Evolutionary conservation across 2,113 vertebrate genomes (phyloP).

Genomic region (Nettapus auritus): DNA sequence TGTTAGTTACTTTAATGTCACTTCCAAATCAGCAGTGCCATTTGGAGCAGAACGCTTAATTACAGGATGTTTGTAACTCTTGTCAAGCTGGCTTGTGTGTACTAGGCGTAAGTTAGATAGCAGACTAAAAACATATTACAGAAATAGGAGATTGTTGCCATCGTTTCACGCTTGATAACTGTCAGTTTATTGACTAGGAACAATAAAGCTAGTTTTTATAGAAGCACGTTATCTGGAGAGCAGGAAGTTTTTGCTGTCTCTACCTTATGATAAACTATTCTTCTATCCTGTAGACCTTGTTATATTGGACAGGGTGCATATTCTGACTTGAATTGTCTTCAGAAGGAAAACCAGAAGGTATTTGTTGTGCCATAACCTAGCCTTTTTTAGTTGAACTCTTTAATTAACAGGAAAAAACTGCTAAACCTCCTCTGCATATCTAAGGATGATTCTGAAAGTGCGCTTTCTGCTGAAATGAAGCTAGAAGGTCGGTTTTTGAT

Average conservation of each 20-base stretch:
- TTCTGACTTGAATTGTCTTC: background rate
- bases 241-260: background rate
- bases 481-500: background rate
- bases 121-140: background rate
- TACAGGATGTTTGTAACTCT: conserved; percentile 42
- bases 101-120: background rate
- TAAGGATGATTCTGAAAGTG: background rate
- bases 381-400: background rate
- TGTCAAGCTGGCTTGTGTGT: conserved; percentile 22
- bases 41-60: conserved; percentile 56
- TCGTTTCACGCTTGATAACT: background rate
- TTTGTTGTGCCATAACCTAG: background rate
- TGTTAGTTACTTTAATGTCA: background rate
- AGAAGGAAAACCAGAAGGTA: background rate
- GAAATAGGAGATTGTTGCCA: background rate
- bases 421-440: background rate
- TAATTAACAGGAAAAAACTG: too few relatives aligned
- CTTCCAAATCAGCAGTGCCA: conserved; percentile 2
- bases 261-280: background rate
- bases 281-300: background rate
- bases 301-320: background rate
- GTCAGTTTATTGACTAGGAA: background rate
- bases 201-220: background rate
- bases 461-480: background rate
- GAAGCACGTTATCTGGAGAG: background rate